Evolutionary conservation across 2,113 vertebrate species (phyloP).

Genomic region (Hypocryptadius cinnamomeus): DNA sequence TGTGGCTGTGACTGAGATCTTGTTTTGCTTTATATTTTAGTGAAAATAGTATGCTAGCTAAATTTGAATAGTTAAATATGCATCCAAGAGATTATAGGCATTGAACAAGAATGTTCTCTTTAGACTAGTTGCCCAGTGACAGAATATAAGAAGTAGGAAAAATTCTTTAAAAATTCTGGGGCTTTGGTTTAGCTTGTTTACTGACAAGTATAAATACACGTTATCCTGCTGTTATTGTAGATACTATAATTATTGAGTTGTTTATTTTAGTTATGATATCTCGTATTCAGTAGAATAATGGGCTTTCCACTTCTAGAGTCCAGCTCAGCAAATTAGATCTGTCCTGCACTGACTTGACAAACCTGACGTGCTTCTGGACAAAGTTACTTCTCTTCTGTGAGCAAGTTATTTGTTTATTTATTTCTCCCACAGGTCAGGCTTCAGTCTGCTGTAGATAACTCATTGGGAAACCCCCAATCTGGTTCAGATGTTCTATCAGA

Average conservation of each 20-base stretch:
- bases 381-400: background rate
- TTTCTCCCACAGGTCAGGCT: background rate
- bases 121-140: conserved; percentile 18
- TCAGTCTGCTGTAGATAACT: background rate
- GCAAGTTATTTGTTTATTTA: background rate
- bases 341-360: background rate
- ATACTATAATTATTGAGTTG: conserved; percentile 37
- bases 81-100: conserved; percentile 23
- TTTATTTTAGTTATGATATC: conserved; percentile 52
- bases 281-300: conserved; percentile 50
- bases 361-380: background rate
- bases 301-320: background rate
- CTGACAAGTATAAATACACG: conserved; percentile 27
- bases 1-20: conserved; percentile 89
- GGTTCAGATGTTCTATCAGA: background rate
- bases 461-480: background rate
- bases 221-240: conserved; percentile 27
- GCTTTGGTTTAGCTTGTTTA: conserved; percentile 26
- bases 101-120: conserved; percentile 26
- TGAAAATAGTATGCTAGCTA: conserved; percentile 65
- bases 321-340: background rate
- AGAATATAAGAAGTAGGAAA: background rate
- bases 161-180: background rate
- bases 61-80: conserved; percentile 59
- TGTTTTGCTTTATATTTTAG: conserved; percentile 80